Conservation (phyloP, 2,888 invertebrate species). For the Melanotus villosus region DNA sequence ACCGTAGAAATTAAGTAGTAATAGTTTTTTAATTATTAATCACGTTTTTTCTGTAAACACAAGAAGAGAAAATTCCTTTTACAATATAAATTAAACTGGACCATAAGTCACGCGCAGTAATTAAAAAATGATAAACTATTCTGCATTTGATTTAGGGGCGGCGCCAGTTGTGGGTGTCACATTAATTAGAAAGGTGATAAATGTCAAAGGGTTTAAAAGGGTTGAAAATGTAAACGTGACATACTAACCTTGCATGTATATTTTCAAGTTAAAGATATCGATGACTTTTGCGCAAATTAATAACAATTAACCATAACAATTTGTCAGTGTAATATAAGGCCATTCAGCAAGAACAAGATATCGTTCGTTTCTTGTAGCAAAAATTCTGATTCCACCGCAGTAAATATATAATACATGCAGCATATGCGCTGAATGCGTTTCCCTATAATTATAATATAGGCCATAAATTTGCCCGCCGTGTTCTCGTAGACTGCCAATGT, state of each 20-base stretch:
- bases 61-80: conserved; percentile 32
- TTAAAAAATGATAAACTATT: conserved; percentile 51
- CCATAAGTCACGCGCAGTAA: conserved; percentile 44
- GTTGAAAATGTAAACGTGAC: conserved; percentile 42
- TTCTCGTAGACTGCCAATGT: conserved; percentile 60
- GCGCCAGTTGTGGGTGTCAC: conserved; percentile 51
- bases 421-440: conserved; percentile 52
- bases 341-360: conserved; percentile 1
- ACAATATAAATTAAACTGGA: conserved; percentile 36
- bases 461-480: conserved; percentile 62
- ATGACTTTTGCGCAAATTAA: background rate
- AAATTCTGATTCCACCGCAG: conserved; percentile 3
- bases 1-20: no score
- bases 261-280: background rate
- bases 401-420: conserved; percentile 35
- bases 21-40: no score
- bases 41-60: no score
- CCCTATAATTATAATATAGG: conserved; percentile 64
- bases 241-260: conserved; percentile 35
- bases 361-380: conserved; percentile 1
- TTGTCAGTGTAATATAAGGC: conserved; percentile 14
- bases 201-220: conserved; percentile 47
- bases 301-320: conserved; percentile 22
- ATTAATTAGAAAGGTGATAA: conserved; percentile 52
- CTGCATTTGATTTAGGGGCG: conserved; percentile 50